A percentile compares a stretch with the other conserved stretches of the same genome.
These are phyloP conservation scores for Anarrhichthys ocellatus DNA, from an alignment of 2,113 vertebrate species.

Conservation along the genomic window DNA sequence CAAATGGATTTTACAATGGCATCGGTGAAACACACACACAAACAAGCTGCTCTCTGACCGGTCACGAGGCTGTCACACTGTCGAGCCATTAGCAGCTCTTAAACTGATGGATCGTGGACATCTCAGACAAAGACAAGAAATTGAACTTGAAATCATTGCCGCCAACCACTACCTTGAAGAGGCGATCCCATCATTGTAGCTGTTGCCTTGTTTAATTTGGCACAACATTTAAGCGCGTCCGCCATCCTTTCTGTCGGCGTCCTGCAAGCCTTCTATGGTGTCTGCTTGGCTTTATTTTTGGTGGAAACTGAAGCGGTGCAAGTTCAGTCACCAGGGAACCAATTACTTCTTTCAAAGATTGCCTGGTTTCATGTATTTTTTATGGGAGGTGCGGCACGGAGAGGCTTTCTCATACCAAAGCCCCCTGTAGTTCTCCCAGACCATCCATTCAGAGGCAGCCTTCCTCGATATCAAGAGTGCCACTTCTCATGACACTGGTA, in stretches of 20 bases:
- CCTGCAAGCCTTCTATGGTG: neutral
- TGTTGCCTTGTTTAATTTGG: slow-evolving; percentile 20
- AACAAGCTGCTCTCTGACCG: slow-evolving; percentile 13
- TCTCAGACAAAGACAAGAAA: slow-evolving; percentile 42
- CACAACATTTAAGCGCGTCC: neutral
- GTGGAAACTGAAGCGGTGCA: slow-evolving; percentile 45
- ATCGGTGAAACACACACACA: slow-evolving; percentile 15
- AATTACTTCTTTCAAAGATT: slow-evolving; percentile 76
- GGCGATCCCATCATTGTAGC: neutral
- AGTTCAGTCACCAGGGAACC: slow-evolving; percentile 71
- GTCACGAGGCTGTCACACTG: slow-evolving; percentile 22
- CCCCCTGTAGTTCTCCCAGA: slow-evolving; percentile 18
- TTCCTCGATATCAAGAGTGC: slow-evolving; percentile 25
- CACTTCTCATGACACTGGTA: slow-evolving; percentile 15
- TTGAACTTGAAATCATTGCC: neutral
- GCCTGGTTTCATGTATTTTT: slow-evolving; percentile 76
- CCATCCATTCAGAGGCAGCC: slow-evolving; percentile 29
- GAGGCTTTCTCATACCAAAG: slow-evolving; percentile 26
- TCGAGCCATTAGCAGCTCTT: slow-evolving; percentile 24
- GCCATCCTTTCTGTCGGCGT: neutral
- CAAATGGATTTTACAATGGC: slow-evolving; percentile 45
- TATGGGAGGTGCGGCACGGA: slow-evolving; percentile 56
- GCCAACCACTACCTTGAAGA: too few relatives aligned
- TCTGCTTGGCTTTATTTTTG: slow-evolving; percentile 45
- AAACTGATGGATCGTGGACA: slow-evolving; percentile 41